phyloP scores from a whole-genome alignment of 2,797 vertebrate species.

The Sebastes ruberrimus region DNA sequence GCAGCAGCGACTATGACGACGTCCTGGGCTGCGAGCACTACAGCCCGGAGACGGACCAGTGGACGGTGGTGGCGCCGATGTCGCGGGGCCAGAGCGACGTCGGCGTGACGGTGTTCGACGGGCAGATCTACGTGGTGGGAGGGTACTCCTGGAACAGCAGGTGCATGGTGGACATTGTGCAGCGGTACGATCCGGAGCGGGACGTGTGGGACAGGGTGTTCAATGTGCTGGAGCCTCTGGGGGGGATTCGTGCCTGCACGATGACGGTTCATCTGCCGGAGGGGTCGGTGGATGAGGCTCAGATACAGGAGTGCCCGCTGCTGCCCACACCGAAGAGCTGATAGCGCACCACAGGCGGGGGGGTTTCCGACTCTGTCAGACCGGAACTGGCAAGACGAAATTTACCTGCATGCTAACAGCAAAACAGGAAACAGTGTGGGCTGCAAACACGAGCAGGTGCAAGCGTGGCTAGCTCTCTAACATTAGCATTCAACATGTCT shows the following conservation, averaged over 20 bases:
- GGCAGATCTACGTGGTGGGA: slow-evolving; percentile 84
- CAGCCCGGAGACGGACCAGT: slow-evolving; percentile 81
- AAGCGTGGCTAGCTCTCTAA: background rate
- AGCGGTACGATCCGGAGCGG: slow-evolving; percentile 81
- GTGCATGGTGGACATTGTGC: slow-evolving; percentile 88
- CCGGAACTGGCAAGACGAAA: background rate
- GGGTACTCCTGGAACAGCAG: slow-evolving; percentile 89
- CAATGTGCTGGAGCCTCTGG: slow-evolving; percentile 84
- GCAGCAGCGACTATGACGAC: slow-evolving; percentile 85
- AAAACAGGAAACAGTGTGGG: slow-evolving; percentile 46
- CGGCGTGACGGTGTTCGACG: slow-evolving; percentile 82
- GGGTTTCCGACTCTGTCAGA: background rate
- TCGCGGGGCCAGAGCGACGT: slow-evolving; percentile 85
- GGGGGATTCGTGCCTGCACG: slow-evolving; percentile 86
- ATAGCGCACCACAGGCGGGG: background rate
- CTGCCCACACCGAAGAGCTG: slow-evolving; percentile 74
- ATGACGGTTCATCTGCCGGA: slow-evolving; percentile 85
- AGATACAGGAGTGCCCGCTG: slow-evolving; percentile 81
- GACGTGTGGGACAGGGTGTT: slow-evolving; percentile 85
- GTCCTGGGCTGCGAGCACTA: slow-evolving; percentile 86
- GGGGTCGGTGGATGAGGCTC: slow-evolving; percentile 74
- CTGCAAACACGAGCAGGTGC: slow-evolving; percentile 2
- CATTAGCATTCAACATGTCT: background rate
- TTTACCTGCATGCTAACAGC: background rate
- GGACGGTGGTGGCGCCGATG: slow-evolving; percentile 85